These are phyloP conservation scores for Serinus canaria DNA, from an alignment of 2,113 vertebrate genomes.

Conservation along the genomic window DNA sequence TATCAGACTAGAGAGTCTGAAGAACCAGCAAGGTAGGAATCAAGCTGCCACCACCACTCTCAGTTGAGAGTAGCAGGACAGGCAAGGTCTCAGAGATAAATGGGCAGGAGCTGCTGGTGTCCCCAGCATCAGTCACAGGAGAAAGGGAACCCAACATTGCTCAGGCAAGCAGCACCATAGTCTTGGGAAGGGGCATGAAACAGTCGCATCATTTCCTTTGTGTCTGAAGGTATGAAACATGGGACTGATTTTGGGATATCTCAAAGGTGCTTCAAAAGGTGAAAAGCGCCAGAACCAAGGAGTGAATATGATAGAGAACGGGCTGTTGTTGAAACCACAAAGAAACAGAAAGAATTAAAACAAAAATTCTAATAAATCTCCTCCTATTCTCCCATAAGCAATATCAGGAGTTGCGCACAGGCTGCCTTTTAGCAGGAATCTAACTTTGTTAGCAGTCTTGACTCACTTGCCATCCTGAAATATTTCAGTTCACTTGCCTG, in stretches of 20 bases:
- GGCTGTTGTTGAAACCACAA: not conserved
- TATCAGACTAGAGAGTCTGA: not conserved
- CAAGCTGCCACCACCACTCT: not conserved
- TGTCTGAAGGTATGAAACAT: not conserved
- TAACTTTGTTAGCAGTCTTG: not conserved
- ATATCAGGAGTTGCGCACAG: not conserved
- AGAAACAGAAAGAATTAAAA: not conserved
- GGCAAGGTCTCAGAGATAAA: not conserved
- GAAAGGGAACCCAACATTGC: not conserved
- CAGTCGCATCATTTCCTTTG: not conserved
- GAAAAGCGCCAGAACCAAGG: not conserved
- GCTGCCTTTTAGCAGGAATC: not conserved
- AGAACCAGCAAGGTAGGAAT: not conserved
- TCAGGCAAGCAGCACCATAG: not conserved
- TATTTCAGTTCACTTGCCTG: not conserved
- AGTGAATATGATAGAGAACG: not conserved
- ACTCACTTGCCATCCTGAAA: not conserved
- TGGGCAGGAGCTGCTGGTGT: not conserved
- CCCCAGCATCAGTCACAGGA: not conserved
- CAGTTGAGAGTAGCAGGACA: not conserved
- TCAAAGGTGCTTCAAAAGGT: not conserved
- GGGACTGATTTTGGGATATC: not conserved
- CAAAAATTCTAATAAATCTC: not conserved
- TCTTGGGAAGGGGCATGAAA: not conserved
- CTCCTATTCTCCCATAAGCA: not conserved